Percentiles rank a stretch among this genome's conserved stretches.
These are phyloP conservation scores for Amblyopsis hoosieri DNA, from an alignment of 2,797 vertebrate genomes.

Conservation along the genomic window DNA sequence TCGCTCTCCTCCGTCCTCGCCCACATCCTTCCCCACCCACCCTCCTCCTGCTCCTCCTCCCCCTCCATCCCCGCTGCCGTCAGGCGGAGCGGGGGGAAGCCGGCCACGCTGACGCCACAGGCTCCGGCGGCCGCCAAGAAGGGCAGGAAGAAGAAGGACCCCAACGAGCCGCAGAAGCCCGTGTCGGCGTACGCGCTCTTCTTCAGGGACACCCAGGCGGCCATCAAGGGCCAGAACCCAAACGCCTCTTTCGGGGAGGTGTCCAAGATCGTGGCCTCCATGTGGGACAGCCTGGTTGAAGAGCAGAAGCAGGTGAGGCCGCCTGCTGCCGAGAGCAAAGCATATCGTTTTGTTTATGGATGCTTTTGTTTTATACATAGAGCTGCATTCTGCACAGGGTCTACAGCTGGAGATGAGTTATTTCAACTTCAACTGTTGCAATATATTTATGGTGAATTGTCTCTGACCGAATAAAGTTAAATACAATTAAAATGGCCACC, in stretches of 20 bases:
- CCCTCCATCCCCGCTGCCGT: slow-evolving; percentile 32
- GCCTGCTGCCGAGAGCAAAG: too few species aligned
- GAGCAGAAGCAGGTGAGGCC: slow-evolving; percentile 90
- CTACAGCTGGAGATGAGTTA: too few species aligned
- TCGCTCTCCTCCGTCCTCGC: slow-evolving; percentile 68
- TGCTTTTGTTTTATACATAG: too few species aligned
- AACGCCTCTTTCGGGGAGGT: slow-evolving; percentile 93
- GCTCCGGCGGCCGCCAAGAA: slow-evolving; percentile 62
- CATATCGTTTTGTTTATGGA: too few species aligned
- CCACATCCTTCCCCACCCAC: slow-evolving; percentile 54
- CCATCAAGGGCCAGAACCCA: slow-evolving; percentile 94
- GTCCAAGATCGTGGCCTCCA: slow-evolving; percentile 93
- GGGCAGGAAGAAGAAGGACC: slow-evolving; percentile 87
- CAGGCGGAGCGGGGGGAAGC: slow-evolving; percentile 63
- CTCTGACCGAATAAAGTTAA: too few species aligned
- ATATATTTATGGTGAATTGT: too few species aligned
- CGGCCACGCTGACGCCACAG: slow-evolving; percentile 19
- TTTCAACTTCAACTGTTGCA: too few species aligned
- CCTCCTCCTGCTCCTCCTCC: slow-evolving; percentile 17
- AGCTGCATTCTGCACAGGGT: too few species aligned
- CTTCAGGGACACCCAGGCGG: slow-evolving; percentile 92
- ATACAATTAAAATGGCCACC: too few species aligned
- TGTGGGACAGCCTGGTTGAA: slow-evolving; percentile 95
- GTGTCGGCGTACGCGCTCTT: slow-evolving; percentile 93
- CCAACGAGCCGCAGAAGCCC: slow-evolving; percentile 92